phyloP scores from a whole-genome alignment of 2,888 invertebrate species.

The Lithosia quadra region DNA sequence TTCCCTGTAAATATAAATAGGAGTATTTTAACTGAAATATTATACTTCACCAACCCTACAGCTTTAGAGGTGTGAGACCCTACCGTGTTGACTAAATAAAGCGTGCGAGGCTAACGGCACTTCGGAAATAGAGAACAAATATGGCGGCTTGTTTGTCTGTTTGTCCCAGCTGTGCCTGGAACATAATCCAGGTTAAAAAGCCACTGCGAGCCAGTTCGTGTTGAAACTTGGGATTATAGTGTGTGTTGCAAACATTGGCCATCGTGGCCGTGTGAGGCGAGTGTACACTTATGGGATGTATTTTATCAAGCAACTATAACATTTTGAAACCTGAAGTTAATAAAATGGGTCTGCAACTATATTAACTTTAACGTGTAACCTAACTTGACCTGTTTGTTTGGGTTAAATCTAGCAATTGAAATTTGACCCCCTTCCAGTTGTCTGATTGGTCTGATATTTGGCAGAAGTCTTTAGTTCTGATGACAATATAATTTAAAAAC shows the following conservation, averaged over 20 bases:
- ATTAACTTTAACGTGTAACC: too few relatives aligned
- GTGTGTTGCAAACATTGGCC: slow-evolving; percentile 28
- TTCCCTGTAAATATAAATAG: too few relatives aligned
- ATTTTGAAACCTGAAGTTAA: too few relatives aligned
- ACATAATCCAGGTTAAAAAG: slow-evolving; percentile 51
- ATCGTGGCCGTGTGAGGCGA: neutral
- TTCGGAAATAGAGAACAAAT: slow-evolving; percentile 41
- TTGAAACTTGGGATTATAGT: slow-evolving; percentile 40
- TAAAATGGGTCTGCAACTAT: too few relatives aligned
- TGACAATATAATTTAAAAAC: too few relatives aligned
- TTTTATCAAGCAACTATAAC: neutral
- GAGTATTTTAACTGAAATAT: too few relatives aligned
- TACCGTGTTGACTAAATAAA: slow-evolving; percentile 30
- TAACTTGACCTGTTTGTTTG: too few relatives aligned
- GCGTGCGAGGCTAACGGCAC: slow-evolving; percentile 30
- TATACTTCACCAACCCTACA: slow-evolving; percentile 3
- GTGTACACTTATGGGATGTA: neutral
- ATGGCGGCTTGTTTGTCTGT: slow-evolving; percentile 40
- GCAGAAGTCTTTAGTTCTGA: too few relatives aligned
- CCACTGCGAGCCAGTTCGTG: slow-evolving; percentile 43
- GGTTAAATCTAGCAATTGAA: too few relatives aligned
- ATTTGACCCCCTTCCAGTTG: too few relatives aligned
- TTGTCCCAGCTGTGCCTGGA: slow-evolving; percentile 42
- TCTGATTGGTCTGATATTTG: too few relatives aligned
- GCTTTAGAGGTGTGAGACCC: slow-evolving; percentile 14